Percentiles rank a stretch among this genome's conserved stretches.
phyloP scores from a whole-genome alignment of 2,797 vertebrate species.

The Syngnathus rostellatus region DNA sequence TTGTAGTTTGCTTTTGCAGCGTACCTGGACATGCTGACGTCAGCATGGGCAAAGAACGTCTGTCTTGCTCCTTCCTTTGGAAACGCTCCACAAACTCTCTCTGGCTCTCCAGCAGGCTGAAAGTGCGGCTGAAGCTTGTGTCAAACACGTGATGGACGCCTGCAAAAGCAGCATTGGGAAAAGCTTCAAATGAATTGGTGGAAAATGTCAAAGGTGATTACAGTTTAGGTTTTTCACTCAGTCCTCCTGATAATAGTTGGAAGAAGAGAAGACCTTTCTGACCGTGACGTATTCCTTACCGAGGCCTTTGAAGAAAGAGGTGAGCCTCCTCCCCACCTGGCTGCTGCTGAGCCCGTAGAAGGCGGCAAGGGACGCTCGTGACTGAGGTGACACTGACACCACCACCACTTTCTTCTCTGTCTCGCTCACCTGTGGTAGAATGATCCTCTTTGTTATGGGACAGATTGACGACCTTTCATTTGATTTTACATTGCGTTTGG shows the following conservation, averaged over 20 bases:
- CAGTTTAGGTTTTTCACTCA: too few relatives aligned
- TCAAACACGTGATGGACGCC: constrained; percentile 89
- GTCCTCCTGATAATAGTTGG: neutral
- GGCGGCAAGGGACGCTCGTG: constrained; percentile 83
- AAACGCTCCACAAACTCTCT: constrained; percentile 84
- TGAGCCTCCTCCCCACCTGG: constrained; percentile 78
- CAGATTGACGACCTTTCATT: neutral
- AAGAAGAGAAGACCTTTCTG: too few relatives aligned
- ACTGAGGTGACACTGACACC: constrained; percentile 86
- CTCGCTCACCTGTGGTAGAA: constrained; percentile 45
- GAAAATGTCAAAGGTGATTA: neutral
- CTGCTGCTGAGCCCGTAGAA: constrained; percentile 69
- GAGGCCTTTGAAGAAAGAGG: constrained; percentile 77
- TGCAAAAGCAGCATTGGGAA: constrained; percentile 36
- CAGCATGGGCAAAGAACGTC: constrained; percentile 79
- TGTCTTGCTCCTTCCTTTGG: constrained; percentile 64
- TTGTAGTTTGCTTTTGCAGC: neutral
- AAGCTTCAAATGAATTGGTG: neutral
- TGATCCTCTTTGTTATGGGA: neutral
- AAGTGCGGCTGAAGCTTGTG: constrained; percentile 85
- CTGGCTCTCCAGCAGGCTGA: constrained; percentile 91
- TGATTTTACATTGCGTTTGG: neutral
- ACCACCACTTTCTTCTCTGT: constrained; percentile 76
- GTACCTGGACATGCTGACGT: constrained; percentile 90
- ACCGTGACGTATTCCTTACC: constrained; percentile 44